These are phyloP conservation scores for Andrena haemorrhoa DNA, from an alignment of 2,888 invertebrate species.

Conservation along the genomic window DNA sequence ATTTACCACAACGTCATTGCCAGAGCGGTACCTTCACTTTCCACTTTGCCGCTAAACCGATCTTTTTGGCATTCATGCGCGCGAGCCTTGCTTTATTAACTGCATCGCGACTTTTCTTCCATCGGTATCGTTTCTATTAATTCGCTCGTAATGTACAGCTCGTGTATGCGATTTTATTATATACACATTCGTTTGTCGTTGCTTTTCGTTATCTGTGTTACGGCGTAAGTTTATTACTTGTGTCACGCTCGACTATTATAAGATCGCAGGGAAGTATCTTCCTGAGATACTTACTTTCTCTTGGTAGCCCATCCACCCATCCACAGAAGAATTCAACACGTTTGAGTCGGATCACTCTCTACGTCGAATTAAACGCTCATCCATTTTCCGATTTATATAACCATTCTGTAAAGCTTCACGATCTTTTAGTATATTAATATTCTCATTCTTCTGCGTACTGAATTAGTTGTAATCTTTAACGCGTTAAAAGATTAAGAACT, in stretches of 20 bases:
- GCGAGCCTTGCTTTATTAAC: not conserved
- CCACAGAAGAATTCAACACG: constrained; percentile 49
- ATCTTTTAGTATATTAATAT: too few relatives aligned
- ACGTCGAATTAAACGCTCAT: constrained; percentile 3
- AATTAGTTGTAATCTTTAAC: too few relatives aligned
- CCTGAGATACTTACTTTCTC: constrained; percentile 65
- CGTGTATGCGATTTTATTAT: too few relatives aligned
- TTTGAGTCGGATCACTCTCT: constrained; percentile 33
- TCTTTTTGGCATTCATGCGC: constrained; percentile 62
- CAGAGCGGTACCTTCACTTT: constrained; percentile 82
- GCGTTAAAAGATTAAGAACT: too few relatives aligned
- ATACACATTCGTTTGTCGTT: too few relatives aligned
- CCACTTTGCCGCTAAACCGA: constrained; percentile 76
- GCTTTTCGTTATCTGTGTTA: too few relatives aligned
- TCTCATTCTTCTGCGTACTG: too few relatives aligned
- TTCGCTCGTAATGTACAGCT: not conserved
- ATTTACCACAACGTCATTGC: constrained; percentile 78
- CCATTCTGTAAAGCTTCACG: too few relatives aligned
- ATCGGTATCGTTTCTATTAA: not conserved
- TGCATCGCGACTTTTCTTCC: not conserved
- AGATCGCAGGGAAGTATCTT: constrained; percentile 59
- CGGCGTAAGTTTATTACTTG: not conserved
- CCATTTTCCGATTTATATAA: constrained; percentile 15
- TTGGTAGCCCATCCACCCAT: constrained; percentile 29
- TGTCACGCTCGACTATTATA: constrained; percentile 44